Base-by-base conservation (phyloP, 2,797 vertebrate species). In the Crocodylus rhombifer region DNA sequence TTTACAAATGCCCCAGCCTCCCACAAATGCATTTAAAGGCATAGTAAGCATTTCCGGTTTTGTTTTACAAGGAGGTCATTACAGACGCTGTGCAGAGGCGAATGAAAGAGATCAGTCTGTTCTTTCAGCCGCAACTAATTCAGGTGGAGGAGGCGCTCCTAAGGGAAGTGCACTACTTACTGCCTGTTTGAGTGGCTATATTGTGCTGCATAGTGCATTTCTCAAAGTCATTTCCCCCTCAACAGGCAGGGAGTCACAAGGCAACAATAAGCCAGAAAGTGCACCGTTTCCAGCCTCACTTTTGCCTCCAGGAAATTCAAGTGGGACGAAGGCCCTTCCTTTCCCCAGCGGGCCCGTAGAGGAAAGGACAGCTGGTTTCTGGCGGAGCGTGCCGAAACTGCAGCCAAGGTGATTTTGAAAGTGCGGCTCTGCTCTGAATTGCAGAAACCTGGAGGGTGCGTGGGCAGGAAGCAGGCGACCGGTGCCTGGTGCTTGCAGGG, bases 281-380 rank as follows among this genome's bases (percentile, higher is more conserved):
- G 16, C 60, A 89, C 95, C 86, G 64, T 82, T 92, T 87, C 84
- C 89, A 84, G 79, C 42, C 86, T 77, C 17, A 63, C 74, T 77
- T 90, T 94, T 77, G 82, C 84, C 92, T 94, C 79, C 57, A 81
- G 77, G 88, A 90, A 91, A 95, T 94, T 95, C 86, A 82, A 76
- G 85, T 87, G 74, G 94, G 92, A 94, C 42, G 58, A 26, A 36
- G 80, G 64, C 3, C 0, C 0, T 55, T n/a, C 23, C 28, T 73
- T 67, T 62, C 56, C 65, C 79, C 26, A 15, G 12, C 36, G 65
- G 55, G 15, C 23, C 21, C 60, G 73, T 60, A 18, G 0, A 79
- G 89, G 81, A 76, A 94, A 94, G 94, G 86, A 28, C 1, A 10
- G 65, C 82, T 96, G 71, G 17, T 16, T 84, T 84, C 89, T 71